Evolutionary conservation across 2,888 invertebrate species (phyloP), one percentile per base, ranked within the genome.

Genomic region (Pomacea canaliculata): DNA sequence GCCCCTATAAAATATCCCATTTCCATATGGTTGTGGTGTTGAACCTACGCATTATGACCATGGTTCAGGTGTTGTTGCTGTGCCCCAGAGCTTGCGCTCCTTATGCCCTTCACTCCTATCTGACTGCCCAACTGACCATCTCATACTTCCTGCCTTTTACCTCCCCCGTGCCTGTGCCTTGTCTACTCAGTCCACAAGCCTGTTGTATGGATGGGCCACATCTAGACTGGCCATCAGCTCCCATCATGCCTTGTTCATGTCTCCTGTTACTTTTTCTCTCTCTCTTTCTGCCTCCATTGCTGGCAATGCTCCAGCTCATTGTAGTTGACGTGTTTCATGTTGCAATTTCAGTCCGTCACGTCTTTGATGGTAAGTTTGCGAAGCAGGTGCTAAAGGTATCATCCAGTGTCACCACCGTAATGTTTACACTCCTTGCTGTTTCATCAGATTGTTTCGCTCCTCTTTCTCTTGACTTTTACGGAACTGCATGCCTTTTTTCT

Each of bases 341-440:
- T 79, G 67, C 71, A 78, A 70, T 78, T 76, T 76, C 76, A 69
- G 62, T 73, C 72, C 68, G 69, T 56, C 74, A 79, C 65, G 70
- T 80, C 73, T 82, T 80, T 77, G 78, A 81, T 78, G 81, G 81
- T 82, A 82, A 82, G 81, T 82, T 72, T 63, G 68, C 78, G 66
- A 49, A 56, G 18, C 48, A 27, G 68, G 37, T 56, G 67, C 73
- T 60, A 5, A 56, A 60, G 68, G 68, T 74, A 62, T 59, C 69
- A 46, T 69, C 69, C 74, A 12, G 74, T 69, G 46, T 74, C 46
- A 68, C 59, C 74, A 19, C 59, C 59, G 49, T 62, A 66, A 69
- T 73, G 67, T 73, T 63, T 37, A 67, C 27, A 66, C 37, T 63
- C 63, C 63, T 72, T 63, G 66, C 56, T 73, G 51, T 73, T 68